phyloP scores from a whole-genome alignment of 2,797 vertebrate species.

The Picus viridis region DNA sequence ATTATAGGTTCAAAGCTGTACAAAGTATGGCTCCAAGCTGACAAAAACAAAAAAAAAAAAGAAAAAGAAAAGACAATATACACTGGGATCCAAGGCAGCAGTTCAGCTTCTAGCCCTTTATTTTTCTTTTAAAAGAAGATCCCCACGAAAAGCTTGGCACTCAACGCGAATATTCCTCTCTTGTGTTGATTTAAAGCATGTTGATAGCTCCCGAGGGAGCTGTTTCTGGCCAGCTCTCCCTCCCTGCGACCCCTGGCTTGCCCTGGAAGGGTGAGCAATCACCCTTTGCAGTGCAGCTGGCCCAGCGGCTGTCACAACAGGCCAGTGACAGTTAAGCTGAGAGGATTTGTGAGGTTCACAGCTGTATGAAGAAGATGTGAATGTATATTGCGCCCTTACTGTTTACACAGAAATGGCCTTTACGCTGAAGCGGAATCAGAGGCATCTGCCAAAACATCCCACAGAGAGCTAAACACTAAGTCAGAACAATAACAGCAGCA shows the following conservation, averaged over 20 bases:
- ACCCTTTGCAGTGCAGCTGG: background rate
- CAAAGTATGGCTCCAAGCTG: background rate
- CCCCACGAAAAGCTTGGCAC: background rate
- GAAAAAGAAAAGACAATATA: background rate
- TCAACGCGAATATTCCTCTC: background rate
- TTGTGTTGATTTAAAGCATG: slow-evolving; percentile 16
- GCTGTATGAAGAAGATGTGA: background rate
- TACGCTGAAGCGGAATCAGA: slow-evolving; percentile 16
- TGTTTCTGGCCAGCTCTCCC: background rate
- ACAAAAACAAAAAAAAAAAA: background rate
- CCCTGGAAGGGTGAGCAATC: slow-evolving; percentile 18
- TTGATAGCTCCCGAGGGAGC: background rate
- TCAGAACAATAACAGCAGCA: slow-evolving; percentile 45
- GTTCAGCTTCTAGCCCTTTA: background rate
- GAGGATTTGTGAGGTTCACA: background rate
- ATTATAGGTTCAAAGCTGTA: background rate
- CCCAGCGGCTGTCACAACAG: background rate
- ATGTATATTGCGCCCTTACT: background rate
- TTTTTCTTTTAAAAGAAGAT: slow-evolving; percentile 38
- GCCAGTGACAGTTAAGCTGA: background rate
- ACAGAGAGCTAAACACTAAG: background rate
- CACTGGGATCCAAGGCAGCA: background rate
- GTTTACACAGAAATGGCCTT: slow-evolving; percentile 43
- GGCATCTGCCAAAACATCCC: slow-evolving; percentile 37
- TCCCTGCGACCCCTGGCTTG: background rate